Percentiles rank a stretch among this genome's conserved stretches.
These are phyloP conservation scores for Brachionus asplanchnoidis DNA, from an alignment of 1,140 invertebrate genomes.

Conservation along the genomic window DNA sequence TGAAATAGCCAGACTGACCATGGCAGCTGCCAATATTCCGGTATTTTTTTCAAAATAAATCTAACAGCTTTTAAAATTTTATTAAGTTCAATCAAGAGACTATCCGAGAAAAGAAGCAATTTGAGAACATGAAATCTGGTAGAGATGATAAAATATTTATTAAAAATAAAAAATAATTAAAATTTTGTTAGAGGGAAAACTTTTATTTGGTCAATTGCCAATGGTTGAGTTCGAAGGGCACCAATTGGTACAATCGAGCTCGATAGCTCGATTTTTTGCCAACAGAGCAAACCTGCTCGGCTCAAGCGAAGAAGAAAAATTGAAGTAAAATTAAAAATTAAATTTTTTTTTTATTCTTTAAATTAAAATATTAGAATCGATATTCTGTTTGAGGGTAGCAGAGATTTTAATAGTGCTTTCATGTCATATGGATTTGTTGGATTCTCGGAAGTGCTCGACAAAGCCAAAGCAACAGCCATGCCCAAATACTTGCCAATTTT, in stretches of 20 bases:
- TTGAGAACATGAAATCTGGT: not conserved
- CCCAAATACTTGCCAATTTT: conserved; percentile 25
- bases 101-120: not conserved
- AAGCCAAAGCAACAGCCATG: not conserved
- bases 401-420: conserved; percentile 29
- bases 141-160: not conserved
- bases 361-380: not conserved
- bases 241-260: conserved; percentile 42
- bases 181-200: not conserved
- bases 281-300: not conserved
- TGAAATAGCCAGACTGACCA: conserved; percentile 43
- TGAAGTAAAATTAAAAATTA: not conserved
- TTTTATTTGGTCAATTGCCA: conserved; percentile 44
- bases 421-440: conserved; percentile 37
- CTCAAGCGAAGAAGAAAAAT: conserved; percentile 1
- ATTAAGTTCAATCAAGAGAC: not conserved
- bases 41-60: conserved; percentile 30
- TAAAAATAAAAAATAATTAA: not conserved
- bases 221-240: conserved; percentile 44
- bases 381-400: not conserved
- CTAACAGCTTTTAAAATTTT: not conserved
- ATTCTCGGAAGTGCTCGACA: not conserved
- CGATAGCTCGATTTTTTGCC: conserved; percentile 42
- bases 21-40: conserved; percentile 41
- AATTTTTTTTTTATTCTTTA: not conserved